Base-by-base conservation (phyloP, 2,797 vertebrate genomes). In the Halcyon smyrnensis region DNA sequence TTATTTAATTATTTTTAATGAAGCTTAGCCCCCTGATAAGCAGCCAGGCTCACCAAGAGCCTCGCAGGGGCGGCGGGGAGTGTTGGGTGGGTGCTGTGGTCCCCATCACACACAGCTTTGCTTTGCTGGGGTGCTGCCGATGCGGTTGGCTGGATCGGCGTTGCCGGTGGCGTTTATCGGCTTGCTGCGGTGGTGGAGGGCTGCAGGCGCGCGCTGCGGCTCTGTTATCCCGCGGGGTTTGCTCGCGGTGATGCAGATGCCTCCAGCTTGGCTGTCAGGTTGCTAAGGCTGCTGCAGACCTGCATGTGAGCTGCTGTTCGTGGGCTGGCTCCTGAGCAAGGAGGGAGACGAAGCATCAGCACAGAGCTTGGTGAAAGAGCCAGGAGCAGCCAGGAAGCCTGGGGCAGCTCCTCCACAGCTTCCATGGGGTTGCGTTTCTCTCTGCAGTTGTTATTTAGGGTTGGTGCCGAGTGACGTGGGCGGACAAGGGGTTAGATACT, bases 161-260 rank as follows among this genome's bases (percentile, higher is more conserved):
- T 1, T 8, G 68, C 83, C 18, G 1, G 17, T 1, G 39, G 57
- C 3, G 0, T 4, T 5, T 5, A 13, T 0, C 0, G 3, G 30
- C 46, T 59, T 53, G 3, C 12, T 14, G 10, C 3, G 32, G 25
- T 10, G 5, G 34, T 32, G 1, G 32, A 18, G 77, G 6, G 54
- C 68, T 62, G 51, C 51, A 12, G 80, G 6, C 43, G 1, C 11
- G 19, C 67, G 5, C 13, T 0, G 36, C 28, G 21, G 75, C 70
- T 6, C 15, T 0, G 30, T 27, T 28, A 46, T 36, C 82, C 45
- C 39, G 0, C 34, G 30, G 43, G 53, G 7, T 0, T 60, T 59
- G 59, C 84, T 54, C 1, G 0, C 5, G 25, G 64, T 4, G 27
- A 50, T 1, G 15, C 36, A 11, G 46, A 2, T 17, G 36, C 36